Conservation (phyloP, 2,888 invertebrate species). For the Cantharis nigra region DNA sequence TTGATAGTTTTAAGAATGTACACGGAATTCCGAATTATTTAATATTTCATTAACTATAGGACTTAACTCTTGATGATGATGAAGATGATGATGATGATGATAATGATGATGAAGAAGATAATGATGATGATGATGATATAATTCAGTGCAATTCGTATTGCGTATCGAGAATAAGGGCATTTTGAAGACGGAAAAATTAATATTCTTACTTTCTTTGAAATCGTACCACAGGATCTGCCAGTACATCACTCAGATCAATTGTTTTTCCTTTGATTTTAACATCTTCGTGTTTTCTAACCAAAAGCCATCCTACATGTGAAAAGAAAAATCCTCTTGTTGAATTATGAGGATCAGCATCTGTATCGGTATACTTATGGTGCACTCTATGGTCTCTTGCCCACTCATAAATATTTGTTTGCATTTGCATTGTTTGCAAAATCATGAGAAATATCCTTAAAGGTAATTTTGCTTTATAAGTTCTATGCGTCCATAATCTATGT, state of each 20-base stretch:
- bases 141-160: no score
- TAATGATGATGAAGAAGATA: no score
- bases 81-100: no score
- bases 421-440: slow-evolving; percentile 81
- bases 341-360: slow-evolving; percentile 90
- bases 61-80: no score
- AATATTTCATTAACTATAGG: no score
- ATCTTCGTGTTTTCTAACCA: slow-evolving; percentile 85
- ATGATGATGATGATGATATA: no score
- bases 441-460: slow-evolving; percentile 81
- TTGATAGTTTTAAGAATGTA: no score
- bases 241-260: slow-evolving; percentile 85
- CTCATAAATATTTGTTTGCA: slow-evolving; percentile 73
- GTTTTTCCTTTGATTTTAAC: slow-evolving; percentile 82
- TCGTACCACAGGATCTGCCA: slow-evolving; percentile 80
- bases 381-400: slow-evolving; percentile 85
- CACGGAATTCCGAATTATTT: no score
- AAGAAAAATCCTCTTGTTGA: slow-evolving; percentile 88
- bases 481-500: slow-evolving; percentile 93
- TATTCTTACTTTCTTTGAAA: slow-evolving; percentile 80
- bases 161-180: no score
- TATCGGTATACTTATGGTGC: slow-evolving; percentile 89
- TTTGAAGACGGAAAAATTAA: no score
- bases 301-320: slow-evolving; percentile 93
- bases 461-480: slow-evolving; percentile 87